phyloP scores from a whole-genome alignment of 2,797 vertebrate genomes.

The Myripristis jacobus region DNA sequence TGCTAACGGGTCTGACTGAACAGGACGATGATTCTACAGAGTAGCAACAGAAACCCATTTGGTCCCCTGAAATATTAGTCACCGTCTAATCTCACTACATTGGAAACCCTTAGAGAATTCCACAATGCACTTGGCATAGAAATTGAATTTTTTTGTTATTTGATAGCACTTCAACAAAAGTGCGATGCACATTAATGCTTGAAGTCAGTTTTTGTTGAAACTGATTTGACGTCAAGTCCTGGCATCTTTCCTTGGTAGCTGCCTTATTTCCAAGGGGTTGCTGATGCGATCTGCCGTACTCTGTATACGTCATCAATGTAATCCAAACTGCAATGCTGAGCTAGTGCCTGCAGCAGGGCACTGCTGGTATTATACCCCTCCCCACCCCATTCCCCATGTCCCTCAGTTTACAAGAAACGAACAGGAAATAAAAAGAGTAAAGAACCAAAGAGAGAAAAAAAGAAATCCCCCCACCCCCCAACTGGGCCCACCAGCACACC shows the following conservation, averaged over 20 bases:
- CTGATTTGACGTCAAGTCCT: slow-evolving; percentile 26
- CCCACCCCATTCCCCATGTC: slow-evolving; percentile 70
- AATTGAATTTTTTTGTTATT: slow-evolving; percentile 14
- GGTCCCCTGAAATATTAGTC: slow-evolving; percentile 61
- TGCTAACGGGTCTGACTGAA: slow-evolving; percentile 36
- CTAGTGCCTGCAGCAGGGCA: slow-evolving; percentile 71
- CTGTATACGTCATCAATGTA: slow-evolving; percentile 43
- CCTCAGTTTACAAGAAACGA: slow-evolving; percentile 82
- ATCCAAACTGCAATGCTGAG: slow-evolving; percentile 67
- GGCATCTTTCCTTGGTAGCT: slow-evolving; percentile 74
- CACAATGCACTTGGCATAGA: neutral
- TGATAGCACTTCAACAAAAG: slow-evolving; percentile 8
- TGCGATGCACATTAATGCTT: slow-evolving; percentile 12
- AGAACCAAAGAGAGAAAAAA: slow-evolving; percentile 69
- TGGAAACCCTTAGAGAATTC: slow-evolving; percentile 37
- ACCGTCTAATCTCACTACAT: slow-evolving; percentile 32
- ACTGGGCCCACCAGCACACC: slow-evolving; percentile 78
- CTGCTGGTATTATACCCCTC: slow-evolving; percentile 76
- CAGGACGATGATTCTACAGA: slow-evolving; percentile 54
- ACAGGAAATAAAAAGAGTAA: slow-evolving; percentile 81
- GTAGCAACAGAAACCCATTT: slow-evolving; percentile 46
- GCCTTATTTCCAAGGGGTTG: slow-evolving; percentile 64
- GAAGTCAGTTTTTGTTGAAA: slow-evolving; percentile 1
- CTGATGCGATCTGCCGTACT: slow-evolving; percentile 42
- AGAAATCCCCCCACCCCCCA: slow-evolving; percentile 79